Evolutionary conservation across 2,888 invertebrate genomes (phyloP).

Genomic region (Sminthurides aquaticus): DNA sequence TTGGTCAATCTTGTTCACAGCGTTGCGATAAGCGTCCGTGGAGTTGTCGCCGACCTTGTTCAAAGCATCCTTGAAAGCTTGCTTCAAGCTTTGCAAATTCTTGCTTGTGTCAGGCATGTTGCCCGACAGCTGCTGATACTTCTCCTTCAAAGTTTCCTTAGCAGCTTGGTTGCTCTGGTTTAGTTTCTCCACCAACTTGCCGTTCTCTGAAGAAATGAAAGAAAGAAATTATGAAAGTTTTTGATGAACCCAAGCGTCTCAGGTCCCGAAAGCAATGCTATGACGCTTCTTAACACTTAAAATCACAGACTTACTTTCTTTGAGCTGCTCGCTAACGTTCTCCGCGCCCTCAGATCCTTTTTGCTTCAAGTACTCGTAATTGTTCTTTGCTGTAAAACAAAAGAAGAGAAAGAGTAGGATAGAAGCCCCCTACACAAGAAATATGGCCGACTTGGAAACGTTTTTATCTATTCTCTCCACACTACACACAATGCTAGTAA

Average conservation of each 20-base stretch:
- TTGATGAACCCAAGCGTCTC: no score
- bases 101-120: background rate
- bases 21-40: slow-evolving; percentile 16
- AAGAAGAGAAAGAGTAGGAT: background rate
- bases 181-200: slow-evolving; percentile 4
- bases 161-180: slow-evolving; percentile 14
- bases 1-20: slow-evolving; percentile 12
- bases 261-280: no score
- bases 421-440: background rate
- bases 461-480: no score
- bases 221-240: no score
- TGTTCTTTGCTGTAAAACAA: slow-evolving; percentile 8
- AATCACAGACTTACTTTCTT: slow-evolving; percentile 8
- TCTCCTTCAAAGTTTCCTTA: slow-evolving; percentile 11
- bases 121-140: slow-evolving; percentile 5
- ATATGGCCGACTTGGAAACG: no score
- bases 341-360: background rate
- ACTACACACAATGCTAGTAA: no score
- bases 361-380: slow-evolving; percentile 18
- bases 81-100: slow-evolving; percentile 11
- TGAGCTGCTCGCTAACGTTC: background rate
- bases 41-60: slow-evolving; percentile 13
- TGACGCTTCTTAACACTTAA: no score
- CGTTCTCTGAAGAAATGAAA: no score
- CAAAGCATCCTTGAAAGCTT: slow-evolving; percentile 1